Percentiles rank a stretch among this genome's conserved stretches.
Evolutionary conservation across 1,140 invertebrate species (phyloP).

Genomic region (Chrysomallon squamiferum): DNA sequence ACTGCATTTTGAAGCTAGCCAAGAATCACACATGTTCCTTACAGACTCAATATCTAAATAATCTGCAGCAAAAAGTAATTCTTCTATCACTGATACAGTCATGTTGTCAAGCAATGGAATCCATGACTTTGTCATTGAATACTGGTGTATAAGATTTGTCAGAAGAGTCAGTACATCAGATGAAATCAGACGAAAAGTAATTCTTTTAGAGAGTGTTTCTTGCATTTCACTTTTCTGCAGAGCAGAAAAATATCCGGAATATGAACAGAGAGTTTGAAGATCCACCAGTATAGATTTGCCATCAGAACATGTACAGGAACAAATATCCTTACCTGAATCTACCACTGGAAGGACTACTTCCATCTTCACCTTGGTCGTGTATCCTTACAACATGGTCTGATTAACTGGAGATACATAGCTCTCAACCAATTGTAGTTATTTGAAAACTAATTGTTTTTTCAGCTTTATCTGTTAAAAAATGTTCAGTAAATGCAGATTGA

Average conservation of each 20-base stretch:
- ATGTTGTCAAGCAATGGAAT: background rate
- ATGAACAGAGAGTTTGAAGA: background rate
- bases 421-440: background rate
- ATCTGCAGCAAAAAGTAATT: conserved; percentile 9
- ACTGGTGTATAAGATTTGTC: conserved; percentile 7
- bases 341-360: background rate
- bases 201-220: conserved; percentile 13
- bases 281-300: conserved; percentile 11
- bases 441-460: too few species aligned
- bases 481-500: too few species aligned
- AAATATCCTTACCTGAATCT: background rate
- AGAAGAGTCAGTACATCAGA: conserved; percentile 8
- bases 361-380: background rate
- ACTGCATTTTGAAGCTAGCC: background rate
- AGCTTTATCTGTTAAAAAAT: too few species aligned
- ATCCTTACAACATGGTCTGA: background rate
- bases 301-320: conserved; percentile 15
- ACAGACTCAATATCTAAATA: conserved; percentile 15
- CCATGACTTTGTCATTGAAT: background rate
- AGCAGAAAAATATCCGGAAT: conserved; percentile 17
- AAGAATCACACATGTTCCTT: conserved; percentile 9
- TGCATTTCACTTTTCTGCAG: conserved; percentile 18
- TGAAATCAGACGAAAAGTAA: conserved; percentile 8
- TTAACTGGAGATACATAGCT: background rate
- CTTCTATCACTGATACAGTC: background rate